Evolutionary conservation across 1,140 invertebrate genomes (phyloP), one percentile per base, ranked within the genome.

Genomic region (Globodera ellingtonae): DNA sequence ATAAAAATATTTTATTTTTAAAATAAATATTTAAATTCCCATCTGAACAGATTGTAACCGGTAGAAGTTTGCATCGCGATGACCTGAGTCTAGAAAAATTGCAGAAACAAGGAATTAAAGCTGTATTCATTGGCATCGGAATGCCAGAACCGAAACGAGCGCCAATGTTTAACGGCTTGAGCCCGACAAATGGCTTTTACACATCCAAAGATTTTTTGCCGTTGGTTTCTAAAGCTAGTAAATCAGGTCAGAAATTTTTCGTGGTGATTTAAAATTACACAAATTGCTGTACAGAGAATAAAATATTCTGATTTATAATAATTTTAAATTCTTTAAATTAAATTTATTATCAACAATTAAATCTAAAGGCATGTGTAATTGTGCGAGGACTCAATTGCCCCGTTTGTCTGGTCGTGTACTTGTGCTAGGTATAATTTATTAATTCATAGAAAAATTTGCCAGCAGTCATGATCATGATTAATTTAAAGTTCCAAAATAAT

Each of bases 131-230:
- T 71, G 97, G 96, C 48, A 97, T 98, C 81, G 97, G 97, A 78
- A 91, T 98, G 74, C 96, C 97, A 0, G 93, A 97, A 85, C 93
- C 96, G 0, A 98, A 96, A 87, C 92, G 90, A 56, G 92, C 93
- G 70, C 91, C 93, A 0, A 93, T 95, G 18, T 98, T 98, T 90
- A 90, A 93, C 83, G 91, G 92, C n/a, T 90, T 98, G 0, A 93
- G 92, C 6, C 88, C 91, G 71, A 91, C 93, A 59, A 93, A 94
- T 92, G 97, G 97, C 0, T 98, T 97, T 89, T 98, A 92, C 85
- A 98, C 96, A 0, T 98, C 96, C 21, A 99, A 98, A 90, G 93
- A 93, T 82, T 98, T 98, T 89, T 90, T 99, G 47, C 96, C 96
- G 4, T 89, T 92, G 71, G 96, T 98, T 9, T 92, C 95, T 0